phyloP scores from a whole-genome alignment of 2,113 vertebrate species.

The Clarias macrocephalus region DNA sequence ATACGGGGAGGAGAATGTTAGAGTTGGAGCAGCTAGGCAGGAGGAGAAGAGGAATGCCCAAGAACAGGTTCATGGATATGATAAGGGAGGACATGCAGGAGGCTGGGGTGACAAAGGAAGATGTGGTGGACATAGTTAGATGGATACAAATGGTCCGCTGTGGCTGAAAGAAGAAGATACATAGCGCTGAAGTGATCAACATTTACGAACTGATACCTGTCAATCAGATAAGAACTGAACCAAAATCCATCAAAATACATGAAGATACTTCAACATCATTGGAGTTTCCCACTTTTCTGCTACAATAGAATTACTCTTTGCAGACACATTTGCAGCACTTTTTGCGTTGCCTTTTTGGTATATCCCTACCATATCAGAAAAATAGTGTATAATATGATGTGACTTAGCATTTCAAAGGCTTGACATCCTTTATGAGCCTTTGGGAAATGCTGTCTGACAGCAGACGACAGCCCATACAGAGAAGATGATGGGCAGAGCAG shows the following conservation, averaged over 20 bases:
- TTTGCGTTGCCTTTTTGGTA: neutral
- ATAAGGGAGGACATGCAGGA: too few species aligned
- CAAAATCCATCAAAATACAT: neutral
- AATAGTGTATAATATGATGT: slow-evolving; percentile 38
- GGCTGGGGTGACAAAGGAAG: too few species aligned
- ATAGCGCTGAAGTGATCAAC: neutral
- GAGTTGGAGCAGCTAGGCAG: too few species aligned
- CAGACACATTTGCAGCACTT: neutral
- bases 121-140: too few species aligned
- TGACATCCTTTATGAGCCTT: slow-evolving; percentile 34
- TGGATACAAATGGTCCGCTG: too few species aligned
- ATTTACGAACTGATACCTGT: neutral
- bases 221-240: neutral
- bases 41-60: too few species aligned
- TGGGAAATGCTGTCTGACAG: neutral
- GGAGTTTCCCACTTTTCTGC: neutral
- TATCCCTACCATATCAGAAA: slow-evolving; percentile 3
- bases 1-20: too few species aligned
- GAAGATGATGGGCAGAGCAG: slow-evolving; percentile 5
- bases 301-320: neutral
- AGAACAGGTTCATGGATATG: too few species aligned
- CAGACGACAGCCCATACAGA: neutral
- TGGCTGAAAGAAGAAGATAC: too few species aligned
- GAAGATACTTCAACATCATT: neutral
- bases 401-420: slow-evolving; percentile 12